phyloP scores from a whole-genome alignment of 2,888 invertebrate species.

The Callyntrura sp. region DNA sequence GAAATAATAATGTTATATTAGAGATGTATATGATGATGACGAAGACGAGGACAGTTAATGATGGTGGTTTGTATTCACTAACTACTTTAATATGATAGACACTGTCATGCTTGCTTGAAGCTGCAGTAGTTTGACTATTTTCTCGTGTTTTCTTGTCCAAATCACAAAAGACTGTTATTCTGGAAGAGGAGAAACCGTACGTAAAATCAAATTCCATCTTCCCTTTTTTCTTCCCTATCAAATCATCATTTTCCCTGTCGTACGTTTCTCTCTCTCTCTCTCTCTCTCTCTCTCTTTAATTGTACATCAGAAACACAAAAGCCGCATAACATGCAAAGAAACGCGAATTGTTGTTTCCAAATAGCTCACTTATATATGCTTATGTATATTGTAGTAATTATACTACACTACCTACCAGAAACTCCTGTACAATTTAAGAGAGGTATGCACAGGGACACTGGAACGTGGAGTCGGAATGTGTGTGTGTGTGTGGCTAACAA shows the following conservation, averaged over 20 bases:
- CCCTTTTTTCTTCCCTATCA: not conserved
- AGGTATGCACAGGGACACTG: too few species aligned
- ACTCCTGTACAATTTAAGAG: too few species aligned
- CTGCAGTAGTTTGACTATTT: not conserved
- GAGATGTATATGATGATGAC: not conserved
- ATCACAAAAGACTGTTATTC: not conserved
- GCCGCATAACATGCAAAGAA: too few species aligned
- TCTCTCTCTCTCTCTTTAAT: not conserved
- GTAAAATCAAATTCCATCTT: not conserved
- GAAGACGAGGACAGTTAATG: not conserved
- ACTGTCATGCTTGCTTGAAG: not conserved
- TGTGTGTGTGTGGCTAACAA: too few species aligned
- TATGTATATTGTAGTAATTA: too few species aligned
- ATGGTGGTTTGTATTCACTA: constrained; percentile 15
- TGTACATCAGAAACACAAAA: too few species aligned
- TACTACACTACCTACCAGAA: too few species aligned
- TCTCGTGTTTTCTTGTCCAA: too few species aligned
- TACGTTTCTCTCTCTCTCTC: not conserved
- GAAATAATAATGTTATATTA: constrained; percentile 33
- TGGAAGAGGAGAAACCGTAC: not conserved
- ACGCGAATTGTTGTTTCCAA: not conserved
- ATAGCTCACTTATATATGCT: too few species aligned
- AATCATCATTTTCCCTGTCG: not conserved
- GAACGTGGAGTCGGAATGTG: too few species aligned
- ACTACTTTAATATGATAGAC: not conserved